These are phyloP conservation scores for Melieria crassipennis DNA, from an alignment of 2,888 invertebrate species.

Conservation along the genomic window DNA sequence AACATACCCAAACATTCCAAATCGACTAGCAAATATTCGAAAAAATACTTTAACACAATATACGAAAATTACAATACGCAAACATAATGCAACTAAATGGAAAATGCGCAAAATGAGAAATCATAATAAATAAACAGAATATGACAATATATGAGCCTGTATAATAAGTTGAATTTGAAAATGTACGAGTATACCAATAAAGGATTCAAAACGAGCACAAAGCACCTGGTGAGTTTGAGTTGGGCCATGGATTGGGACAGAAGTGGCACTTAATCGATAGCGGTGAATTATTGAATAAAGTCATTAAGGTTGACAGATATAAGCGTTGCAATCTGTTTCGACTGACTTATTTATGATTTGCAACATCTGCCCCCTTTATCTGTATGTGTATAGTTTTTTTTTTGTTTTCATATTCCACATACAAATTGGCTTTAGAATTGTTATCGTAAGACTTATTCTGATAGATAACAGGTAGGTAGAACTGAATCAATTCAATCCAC, in stretches of 20 bases:
- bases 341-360: no score
- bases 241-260: not conserved
- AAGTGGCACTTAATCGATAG: not conserved
- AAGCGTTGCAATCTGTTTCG: no score
- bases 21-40: conserved; percentile 28
- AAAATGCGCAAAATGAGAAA: conserved; percentile 27
- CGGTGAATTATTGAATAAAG: not conserved
- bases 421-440: no score
- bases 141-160: conserved; percentile 43
- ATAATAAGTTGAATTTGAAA: conserved; percentile 38
- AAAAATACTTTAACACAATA: conserved; percentile 26
- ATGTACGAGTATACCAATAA: conserved; percentile 48
- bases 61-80: conserved; percentile 25
- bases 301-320: not conserved
- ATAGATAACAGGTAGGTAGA: no score
- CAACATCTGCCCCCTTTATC: no score
- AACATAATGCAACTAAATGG: conserved; percentile 5
- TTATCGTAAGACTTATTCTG: no score
- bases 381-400: no score
- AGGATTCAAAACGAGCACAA: conserved; percentile 47
- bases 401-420: no score
- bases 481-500: no score
- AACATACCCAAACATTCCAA: conserved; percentile 11
- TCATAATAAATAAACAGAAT: conserved; percentile 33
- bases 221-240: not conserved